A percentile compares a stretch with the other conserved stretches of the same genome.
phyloP scores from a whole-genome alignment of 2,113 vertebrate species.

The Plestiodon gilberti region DNA sequence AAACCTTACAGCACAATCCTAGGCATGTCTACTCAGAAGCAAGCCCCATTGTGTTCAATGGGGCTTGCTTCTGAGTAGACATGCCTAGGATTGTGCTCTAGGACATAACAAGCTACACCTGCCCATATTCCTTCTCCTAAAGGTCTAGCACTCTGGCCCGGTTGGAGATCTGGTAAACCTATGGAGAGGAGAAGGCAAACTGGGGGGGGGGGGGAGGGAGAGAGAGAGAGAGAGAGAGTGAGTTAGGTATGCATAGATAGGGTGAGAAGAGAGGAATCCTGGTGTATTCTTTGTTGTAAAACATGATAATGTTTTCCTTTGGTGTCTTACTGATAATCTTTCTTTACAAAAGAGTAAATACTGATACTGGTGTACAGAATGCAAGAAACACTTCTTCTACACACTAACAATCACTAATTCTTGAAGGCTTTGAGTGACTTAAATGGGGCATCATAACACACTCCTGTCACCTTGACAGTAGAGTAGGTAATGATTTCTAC shows the following conservation, averaged over 20 bases:
- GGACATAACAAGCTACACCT: no score
- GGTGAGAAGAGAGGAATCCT: not conserved
- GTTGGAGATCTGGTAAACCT: no score
- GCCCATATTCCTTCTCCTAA: no score
- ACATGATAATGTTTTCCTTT: not conserved
- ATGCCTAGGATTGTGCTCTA: no score
- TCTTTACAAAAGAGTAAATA: not conserved
- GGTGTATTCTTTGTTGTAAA: not conserved
- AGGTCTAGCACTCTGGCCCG: no score
- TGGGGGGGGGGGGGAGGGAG: not conserved
- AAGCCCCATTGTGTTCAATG: no score
- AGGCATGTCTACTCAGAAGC: no score
- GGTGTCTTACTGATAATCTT: no score
- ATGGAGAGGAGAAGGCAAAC: not conserved
- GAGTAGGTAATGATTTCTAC: not conserved
- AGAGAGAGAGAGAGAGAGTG: no score
- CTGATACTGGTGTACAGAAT: no score
- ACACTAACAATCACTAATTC: not conserved
- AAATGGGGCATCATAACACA: not conserved
- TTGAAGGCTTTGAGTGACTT: not conserved
- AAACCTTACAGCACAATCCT: no score
- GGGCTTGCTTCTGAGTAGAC: no score
- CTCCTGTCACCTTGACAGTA: not conserved
- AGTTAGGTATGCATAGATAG: not conserved
- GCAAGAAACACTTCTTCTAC: not conserved